Base-by-base conservation (phyloP, 2,888 invertebrate genomes). In the Cataglyphis rosenhaueri region DNA sequence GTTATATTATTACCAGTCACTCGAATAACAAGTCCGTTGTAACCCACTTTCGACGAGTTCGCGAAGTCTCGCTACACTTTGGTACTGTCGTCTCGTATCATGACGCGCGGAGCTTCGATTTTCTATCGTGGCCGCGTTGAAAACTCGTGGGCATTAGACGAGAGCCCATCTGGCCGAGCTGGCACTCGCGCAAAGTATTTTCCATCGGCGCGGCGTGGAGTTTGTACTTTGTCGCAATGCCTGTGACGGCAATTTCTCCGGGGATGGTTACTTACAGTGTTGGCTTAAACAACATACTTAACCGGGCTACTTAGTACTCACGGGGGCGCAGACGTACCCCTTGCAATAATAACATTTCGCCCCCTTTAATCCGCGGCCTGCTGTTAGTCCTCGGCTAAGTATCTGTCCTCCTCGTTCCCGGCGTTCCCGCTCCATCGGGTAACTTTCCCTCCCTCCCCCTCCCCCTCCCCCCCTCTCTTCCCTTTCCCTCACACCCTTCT, bases 261-360 rank as follows among this genome's bases (percentile, higher is more conserved):
- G 91, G 91, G 92, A 93, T 92, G 91, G 93, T 93, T 94, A 93
- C 93, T 94, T 92, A 90, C 93, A 91, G 90, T 94, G 94, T 94
- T 94, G 91, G 93, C 92, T 94, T 91, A 94, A 94, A 94, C 94
- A 94, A 94, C 94, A 94, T 93, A 94, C 94, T 94, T 94, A 94
- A 92, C 92, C 92, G 91, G 91, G 93, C 94, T 94, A 94, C 94
- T 94, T 94, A 93, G 93, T 91, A 92, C 92, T 89, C 88, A 88
- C 88, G 90, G 87, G 90, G 87, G 85, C 85, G 89, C 87, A 90
- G 90, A 92, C 92, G 92, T 94, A 93, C 94, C 94, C 94, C 92
- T 94, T 94, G 93, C 93, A 94, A 93, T 92, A 94, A 94, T 92
- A 94, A 94, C 94, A 94, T 94, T 94, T 93, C 93, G 93, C 92